A percentile compares a stretch with the other conserved stretches of the same genome.
These are phyloP conservation scores for Eupeodes corollae DNA, from an alignment of 1,140 invertebrate species.

Conservation along the genomic window DNA sequence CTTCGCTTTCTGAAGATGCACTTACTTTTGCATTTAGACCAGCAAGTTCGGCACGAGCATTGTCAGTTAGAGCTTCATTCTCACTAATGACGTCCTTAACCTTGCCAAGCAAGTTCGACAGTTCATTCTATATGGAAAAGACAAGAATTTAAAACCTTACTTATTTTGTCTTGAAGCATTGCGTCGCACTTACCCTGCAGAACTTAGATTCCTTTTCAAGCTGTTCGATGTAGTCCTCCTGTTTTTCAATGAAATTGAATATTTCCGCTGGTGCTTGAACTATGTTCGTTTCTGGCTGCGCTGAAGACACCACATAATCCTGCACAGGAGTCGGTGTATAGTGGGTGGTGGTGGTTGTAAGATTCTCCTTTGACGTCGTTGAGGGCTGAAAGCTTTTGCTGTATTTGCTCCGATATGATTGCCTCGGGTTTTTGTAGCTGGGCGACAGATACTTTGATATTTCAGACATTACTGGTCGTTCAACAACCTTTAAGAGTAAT, in stretches of 20 bases:
- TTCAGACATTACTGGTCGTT: constrained; percentile 33
- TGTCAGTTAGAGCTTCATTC: constrained; percentile 63
- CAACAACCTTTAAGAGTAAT: constrained; percentile 18
- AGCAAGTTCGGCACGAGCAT: constrained; percentile 44
- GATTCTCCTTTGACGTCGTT: constrained; percentile 26
- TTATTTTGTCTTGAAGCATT: constrained; percentile 2
- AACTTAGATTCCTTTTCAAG: constrained; percentile 69
- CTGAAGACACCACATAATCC: constrained; percentile 4
- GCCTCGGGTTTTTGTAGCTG: constrained; percentile 18
- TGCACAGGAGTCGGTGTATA: constrained; percentile 2
- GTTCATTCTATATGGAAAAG: constrained; percentile 46
- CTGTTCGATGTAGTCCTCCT: constrained; percentile 75
- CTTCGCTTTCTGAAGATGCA: constrained; percentile 36
- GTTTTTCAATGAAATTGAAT: constrained; percentile 63
- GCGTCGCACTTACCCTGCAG: constrained; percentile 46
- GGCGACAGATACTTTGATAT: constrained; percentile 36
- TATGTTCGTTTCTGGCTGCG: constrained; percentile 12
- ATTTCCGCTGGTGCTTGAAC: constrained; percentile 41
- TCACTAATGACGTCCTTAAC: constrained; percentile 71
- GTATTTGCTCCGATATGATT: background rate
- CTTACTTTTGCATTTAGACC: constrained; percentile 35
- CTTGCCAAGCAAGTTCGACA: constrained; percentile 60
- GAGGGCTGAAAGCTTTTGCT: constrained; percentile 14
- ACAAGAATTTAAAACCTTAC: background rate
- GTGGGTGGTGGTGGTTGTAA: constrained; percentile 6